Conservation (phyloP, 2,797 vertebrate species). For the Hypotaenidia okinawae region DNA sequence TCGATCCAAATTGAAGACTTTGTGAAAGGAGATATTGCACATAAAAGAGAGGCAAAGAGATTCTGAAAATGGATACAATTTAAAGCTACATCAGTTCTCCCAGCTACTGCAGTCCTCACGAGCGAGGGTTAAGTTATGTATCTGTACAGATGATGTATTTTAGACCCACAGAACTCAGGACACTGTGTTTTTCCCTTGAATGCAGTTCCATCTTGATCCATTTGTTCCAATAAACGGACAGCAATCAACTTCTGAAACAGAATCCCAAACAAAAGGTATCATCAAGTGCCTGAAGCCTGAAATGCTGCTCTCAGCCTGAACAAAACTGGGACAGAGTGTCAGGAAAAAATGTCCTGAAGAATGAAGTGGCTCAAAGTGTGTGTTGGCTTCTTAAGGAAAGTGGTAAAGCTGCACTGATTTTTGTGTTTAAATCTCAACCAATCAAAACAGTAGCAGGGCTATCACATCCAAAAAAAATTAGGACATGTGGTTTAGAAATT, state of each 20-base stretch:
- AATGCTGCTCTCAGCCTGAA: slow-evolving; percentile 1
- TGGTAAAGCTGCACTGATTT: not conserved
- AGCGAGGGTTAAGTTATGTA: slow-evolving; percentile 43
- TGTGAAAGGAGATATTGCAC: not conserved
- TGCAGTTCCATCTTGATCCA: slow-evolving; percentile 10
- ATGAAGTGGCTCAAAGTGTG: not conserved
- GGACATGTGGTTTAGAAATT: not conserved
- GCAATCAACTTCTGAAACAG: not conserved
- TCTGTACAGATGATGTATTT: slow-evolving; percentile 29
- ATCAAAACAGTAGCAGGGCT: not conserved
- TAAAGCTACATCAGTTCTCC: slow-evolving; percentile 6
- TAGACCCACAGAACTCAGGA: slow-evolving; percentile 39
- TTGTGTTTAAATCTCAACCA: not conserved
- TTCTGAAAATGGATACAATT: not conserved
- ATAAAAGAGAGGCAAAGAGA: not conserved
- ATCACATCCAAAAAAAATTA: not conserved
- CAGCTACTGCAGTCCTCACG: not conserved
- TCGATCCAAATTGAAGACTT: slow-evolving; percentile 58
- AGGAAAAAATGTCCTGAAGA: not conserved
- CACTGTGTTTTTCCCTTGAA: slow-evolving; percentile 20
- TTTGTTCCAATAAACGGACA: slow-evolving; percentile 44
- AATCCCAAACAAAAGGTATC: not conserved
- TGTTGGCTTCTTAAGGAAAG: not conserved
- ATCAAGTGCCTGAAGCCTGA: not conserved
- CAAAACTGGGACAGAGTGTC: not conserved